phyloP scores from a whole-genome alignment of 2,113 vertebrate species.

The Eleginops maclovinus region DNA sequence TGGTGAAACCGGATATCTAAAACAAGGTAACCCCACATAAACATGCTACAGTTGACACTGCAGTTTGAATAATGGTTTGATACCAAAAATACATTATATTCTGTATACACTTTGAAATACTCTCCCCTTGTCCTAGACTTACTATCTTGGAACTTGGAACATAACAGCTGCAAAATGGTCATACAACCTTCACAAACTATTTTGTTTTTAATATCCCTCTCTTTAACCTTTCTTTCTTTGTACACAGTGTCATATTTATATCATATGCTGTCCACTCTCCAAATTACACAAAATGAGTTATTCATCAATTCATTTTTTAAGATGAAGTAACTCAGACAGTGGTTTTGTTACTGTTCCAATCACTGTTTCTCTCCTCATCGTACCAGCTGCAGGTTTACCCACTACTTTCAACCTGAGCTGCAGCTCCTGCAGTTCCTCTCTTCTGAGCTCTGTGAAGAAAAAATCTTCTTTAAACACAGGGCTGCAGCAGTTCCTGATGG shows the following conservation, averaged over 20 bases:
- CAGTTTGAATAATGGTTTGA: background rate
- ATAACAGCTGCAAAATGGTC: background rate
- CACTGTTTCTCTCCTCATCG: slow-evolving; percentile 67
- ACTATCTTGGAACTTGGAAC: background rate
- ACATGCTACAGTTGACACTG: background rate
- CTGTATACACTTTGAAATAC: background rate
- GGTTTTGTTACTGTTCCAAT: slow-evolving; percentile 75
- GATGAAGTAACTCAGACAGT: slow-evolving; percentile 70
- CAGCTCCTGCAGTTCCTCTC: slow-evolving; percentile 62
- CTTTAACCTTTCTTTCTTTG: background rate
- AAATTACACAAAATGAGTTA: background rate
- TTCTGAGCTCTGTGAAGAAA: slow-evolving; percentile 80
- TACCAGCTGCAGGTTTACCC: slow-evolving; percentile 68
- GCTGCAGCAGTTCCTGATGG: slow-evolving; percentile 74
- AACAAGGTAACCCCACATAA: background rate
- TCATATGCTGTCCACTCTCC: background rate
- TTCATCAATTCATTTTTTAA: slow-evolving; percentile 23
- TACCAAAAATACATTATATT: background rate
- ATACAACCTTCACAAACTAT: background rate
- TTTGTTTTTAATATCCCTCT: background rate
- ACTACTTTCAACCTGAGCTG: slow-evolving; percentile 79
- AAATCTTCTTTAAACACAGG: slow-evolving; percentile 85
- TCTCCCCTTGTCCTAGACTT: background rate
- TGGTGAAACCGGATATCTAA: background rate
- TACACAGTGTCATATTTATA: background rate